A percentile compares a stretch with the other conserved stretches of the same genome.
These are phyloP conservation scores for Lissonota sp. DNA, from an alignment of 2,888 invertebrate species.

Conservation along the genomic window DNA sequence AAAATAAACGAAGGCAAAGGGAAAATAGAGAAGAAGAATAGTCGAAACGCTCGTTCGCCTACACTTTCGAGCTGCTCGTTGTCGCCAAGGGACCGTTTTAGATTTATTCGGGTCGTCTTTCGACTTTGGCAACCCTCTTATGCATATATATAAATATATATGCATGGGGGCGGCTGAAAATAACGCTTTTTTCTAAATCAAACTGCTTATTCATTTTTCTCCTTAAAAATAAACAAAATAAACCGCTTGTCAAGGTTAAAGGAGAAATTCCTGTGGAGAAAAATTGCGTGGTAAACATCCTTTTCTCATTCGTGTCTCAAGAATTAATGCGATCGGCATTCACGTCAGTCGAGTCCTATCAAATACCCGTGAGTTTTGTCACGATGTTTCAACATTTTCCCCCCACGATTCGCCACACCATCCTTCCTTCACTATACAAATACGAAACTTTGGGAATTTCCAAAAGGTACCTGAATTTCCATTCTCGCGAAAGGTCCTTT, in stretches of 20 bases:
- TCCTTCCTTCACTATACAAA: not conserved
- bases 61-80: constrained; percentile 4
- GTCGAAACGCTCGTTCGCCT: not conserved
- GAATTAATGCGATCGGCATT: not conserved
- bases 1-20: constrained; percentile 24
- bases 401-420: not conserved
- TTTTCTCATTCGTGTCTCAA: too few relatives aligned
- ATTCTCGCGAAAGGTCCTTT: too few relatives aligned
- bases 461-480: constrained; percentile 3
- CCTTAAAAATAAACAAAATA: too few relatives aligned
- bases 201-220: too few relatives aligned
- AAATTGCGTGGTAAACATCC: not conserved
- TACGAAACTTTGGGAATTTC: not conserved
- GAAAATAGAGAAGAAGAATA: constrained; percentile 53
- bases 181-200: too few relatives aligned
- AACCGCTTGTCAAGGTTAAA: too few relatives aligned
- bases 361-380: not conserved
- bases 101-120: constrained; percentile 52
- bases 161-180: too few relatives aligned
- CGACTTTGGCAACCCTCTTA: constrained; percentile 42
- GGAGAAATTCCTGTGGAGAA: not conserved
- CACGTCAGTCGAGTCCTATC: too few relatives aligned
- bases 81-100: constrained; percentile 51
- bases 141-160: too few relatives aligned
- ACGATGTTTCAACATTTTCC: not conserved